phyloP scores from a whole-genome alignment of 2,113 vertebrate species.

The Lophius piscatorius region DNA sequence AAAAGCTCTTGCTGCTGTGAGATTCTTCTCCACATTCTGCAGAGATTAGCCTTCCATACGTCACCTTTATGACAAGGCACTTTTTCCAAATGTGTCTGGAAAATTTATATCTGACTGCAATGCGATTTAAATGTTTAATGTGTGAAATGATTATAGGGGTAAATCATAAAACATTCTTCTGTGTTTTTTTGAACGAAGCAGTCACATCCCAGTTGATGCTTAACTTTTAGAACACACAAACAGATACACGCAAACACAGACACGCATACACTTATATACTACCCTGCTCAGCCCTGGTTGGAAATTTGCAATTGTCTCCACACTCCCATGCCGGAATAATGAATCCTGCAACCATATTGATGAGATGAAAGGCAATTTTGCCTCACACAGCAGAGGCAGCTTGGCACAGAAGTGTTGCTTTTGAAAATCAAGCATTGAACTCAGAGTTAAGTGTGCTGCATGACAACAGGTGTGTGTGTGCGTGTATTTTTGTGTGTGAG shows the following conservation, averaged over 20 bases:
- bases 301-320: conserved; percentile 44
- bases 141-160: background rate
- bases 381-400: conserved; percentile 46
- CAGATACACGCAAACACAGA: too few species aligned
- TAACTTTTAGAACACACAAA: conserved; percentile 32
- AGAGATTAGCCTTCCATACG: too few species aligned
- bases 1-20: too few species aligned
- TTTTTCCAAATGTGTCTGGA: conserved; percentile 6
- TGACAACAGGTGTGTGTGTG: conserved; percentile 64
- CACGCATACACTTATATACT: too few species aligned
- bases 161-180: conserved; percentile 12
- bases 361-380: conserved; percentile 66
- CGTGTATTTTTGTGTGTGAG: too few species aligned
- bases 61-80: too few species aligned
- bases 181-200: conserved; percentile 11
- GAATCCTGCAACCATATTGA: conserved; percentile 65
- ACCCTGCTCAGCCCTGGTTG: conserved; percentile 7
- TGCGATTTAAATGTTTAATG: background rate
- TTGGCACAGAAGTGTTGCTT: conserved; percentile 34
- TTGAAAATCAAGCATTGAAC: background rate
- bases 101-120: background rate
- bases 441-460: conserved; percentile 4
- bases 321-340: conserved; percentile 62
- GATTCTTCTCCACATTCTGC: too few species aligned
- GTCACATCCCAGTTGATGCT: conserved; percentile 21